Conservation (phyloP, 2,797 vertebrate genomes). For the Sebastes minor region DNA sequence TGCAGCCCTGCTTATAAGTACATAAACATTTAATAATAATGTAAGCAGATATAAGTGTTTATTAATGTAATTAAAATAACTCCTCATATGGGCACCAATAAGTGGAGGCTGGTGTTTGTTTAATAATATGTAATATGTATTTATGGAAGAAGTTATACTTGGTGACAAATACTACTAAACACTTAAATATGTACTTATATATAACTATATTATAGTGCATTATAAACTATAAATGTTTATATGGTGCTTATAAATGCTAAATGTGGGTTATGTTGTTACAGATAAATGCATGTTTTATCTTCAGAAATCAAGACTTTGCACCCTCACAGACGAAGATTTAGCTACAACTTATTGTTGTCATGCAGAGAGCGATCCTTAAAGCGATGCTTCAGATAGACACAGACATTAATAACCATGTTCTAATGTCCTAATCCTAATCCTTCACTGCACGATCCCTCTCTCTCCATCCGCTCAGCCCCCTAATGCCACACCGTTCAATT, state of each 20-base stretch:
- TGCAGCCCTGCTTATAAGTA: not conserved
- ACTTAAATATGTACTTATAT: not conserved
- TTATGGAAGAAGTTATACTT: not conserved
- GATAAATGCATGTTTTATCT: not conserved
- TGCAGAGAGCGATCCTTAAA: constrained; percentile 12
- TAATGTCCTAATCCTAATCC: constrained; percentile 67
- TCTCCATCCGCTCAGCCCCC: constrained; percentile 17
- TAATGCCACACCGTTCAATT: not conserved
- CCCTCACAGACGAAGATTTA: not conserved
- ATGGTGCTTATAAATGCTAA: not conserved
- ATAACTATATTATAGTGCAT: not conserved
- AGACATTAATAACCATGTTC: constrained; percentile 56
- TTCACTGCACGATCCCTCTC: constrained; percentile 47
- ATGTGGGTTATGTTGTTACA: too few species aligned
- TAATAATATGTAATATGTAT: not conserved
- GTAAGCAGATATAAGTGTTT: not conserved
- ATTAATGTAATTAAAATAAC: not conserved
- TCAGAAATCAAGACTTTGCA: not conserved
- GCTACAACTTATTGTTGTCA: not conserved
- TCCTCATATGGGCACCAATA: not conserved
- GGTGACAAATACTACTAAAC: not conserved
- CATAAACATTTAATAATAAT: not conserved
- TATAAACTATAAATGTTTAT: not conserved
- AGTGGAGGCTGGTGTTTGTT: not conserved
- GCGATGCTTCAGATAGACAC: constrained; percentile 20